Conservation (phyloP, 2,113 vertebrate species). For the Laterallus jamaicensis region DNA sequence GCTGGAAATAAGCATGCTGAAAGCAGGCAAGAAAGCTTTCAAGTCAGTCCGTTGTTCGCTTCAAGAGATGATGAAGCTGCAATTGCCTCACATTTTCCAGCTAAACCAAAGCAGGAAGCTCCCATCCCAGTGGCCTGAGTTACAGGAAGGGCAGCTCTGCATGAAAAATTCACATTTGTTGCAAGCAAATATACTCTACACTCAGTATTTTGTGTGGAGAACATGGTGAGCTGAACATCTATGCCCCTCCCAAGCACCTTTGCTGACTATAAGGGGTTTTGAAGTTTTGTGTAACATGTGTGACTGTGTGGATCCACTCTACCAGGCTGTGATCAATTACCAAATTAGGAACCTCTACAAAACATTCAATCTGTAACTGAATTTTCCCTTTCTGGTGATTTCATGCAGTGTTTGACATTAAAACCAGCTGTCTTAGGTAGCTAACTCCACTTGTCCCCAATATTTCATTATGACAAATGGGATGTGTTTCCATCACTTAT, state of each 20-base stretch:
- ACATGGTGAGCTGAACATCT: background rate
- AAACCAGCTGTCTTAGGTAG: constrained; percentile 16
- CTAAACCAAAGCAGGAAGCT: constrained; percentile 4
- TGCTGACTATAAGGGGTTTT: background rate
- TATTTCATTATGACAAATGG: constrained; percentile 52
- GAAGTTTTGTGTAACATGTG: background rate
- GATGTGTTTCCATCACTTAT: constrained; percentile 44
- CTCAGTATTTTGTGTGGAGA: background rate
- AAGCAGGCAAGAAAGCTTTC: background rate
- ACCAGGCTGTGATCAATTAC: background rate
- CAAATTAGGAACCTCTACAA: background rate
- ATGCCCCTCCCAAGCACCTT: background rate
- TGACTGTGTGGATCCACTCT: background rate
- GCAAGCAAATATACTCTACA: background rate
- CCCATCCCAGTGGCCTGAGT: background rate
- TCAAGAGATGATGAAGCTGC: background rate
- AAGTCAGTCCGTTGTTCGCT: background rate
- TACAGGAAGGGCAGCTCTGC: constrained; percentile 2
- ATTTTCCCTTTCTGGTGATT: background rate
- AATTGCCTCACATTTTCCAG: constrained; percentile 22
- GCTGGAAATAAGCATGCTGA: constrained; percentile 45
- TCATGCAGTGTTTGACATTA: background rate
- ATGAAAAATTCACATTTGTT: background rate
- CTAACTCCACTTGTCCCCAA: background rate
- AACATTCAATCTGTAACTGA: background rate